Percentiles rank a stretch among this genome's conserved stretches.
phyloP scores from a whole-genome alignment of 2,888 invertebrate species.

The Spilosoma lubricipeda region DNA sequence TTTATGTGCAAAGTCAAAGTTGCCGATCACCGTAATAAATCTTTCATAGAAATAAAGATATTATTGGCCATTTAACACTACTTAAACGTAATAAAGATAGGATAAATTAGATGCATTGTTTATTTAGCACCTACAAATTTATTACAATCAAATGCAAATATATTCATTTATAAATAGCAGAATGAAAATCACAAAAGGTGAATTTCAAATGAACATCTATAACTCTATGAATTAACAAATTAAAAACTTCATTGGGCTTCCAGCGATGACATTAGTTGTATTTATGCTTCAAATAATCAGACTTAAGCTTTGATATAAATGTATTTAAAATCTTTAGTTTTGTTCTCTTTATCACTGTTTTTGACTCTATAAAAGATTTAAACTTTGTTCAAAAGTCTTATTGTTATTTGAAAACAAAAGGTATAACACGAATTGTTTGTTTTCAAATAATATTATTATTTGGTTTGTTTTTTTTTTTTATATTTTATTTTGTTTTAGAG shows the following conservation, averaged over 20 bases:
- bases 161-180: constrained; percentile 45
- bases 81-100: constrained; percentile 26
- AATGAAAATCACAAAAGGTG: constrained; percentile 36
- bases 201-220: constrained; percentile 35
- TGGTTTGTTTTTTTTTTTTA: no score
- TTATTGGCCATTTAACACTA: constrained; percentile 22
- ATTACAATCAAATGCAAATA: constrained; percentile 45
- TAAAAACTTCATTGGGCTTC: constrained; percentile 18
- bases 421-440: background rate
- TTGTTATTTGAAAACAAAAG: background rate
- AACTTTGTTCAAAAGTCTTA: background rate
- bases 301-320: background rate
- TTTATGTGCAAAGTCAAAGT: constrained; percentile 26
- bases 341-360: background rate
- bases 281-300: constrained; percentile 5
- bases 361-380: background rate
- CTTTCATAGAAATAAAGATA: constrained; percentile 28
- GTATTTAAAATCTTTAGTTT: background rate
- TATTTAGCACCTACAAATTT: constrained; percentile 27
- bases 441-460: no score
- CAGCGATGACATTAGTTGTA: constrained; percentile 33
- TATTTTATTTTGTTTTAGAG: no score
- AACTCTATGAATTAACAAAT: constrained; percentile 31
- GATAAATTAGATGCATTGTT: constrained; percentile 36
- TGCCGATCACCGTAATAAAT: constrained; percentile 18